Evolutionary conservation across 1,140 invertebrate genomes (phyloP).

Genomic region (Listronotus bonariensis): DNA sequence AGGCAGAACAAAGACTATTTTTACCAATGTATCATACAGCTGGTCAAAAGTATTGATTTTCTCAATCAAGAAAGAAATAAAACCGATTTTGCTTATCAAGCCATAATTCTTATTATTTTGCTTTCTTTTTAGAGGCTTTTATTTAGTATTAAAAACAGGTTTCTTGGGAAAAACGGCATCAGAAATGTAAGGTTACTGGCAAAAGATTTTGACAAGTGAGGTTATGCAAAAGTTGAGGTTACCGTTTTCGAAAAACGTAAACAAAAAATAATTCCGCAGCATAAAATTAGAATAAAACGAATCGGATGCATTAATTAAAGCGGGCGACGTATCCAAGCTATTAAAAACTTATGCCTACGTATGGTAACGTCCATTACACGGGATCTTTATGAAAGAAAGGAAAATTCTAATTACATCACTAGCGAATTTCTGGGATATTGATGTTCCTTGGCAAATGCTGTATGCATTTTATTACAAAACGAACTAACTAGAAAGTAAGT

Average conservation of each 20-base stretch:
- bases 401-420: slow-evolving; percentile 50
- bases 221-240: slow-evolving; percentile 58
- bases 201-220: slow-evolving; percentile 56
- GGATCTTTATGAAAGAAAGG: slow-evolving; percentile 39
- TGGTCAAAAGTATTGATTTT: not conserved
- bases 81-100: not conserved
- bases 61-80: slow-evolving; percentile 13
- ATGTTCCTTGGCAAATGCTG: not conserved
- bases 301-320: not conserved
- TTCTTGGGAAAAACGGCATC: slow-evolving; percentile 13
- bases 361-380: slow-evolving; percentile 46
- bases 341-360: slow-evolving; percentile 36
- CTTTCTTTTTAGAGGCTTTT: slow-evolving; percentile 1
- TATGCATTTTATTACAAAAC: slow-evolving; percentile 9
- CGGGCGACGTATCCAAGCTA: not conserved
- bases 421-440: slow-evolving; percentile 3
- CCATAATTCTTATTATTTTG: not conserved
- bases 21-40: not conserved
- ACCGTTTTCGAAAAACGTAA: slow-evolving; percentile 52
- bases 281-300: slow-evolving; percentile 17
- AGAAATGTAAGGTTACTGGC: slow-evolving; percentile 47
- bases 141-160: slow-evolving; percentile 24
- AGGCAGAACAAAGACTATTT: not conserved
- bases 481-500: slow-evolving; percentile 10
- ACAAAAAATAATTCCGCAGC: slow-evolving; percentile 50